phyloP scores from a whole-genome alignment of 2,797 vertebrate species.

The Eutrigla gurnardus region DNA sequence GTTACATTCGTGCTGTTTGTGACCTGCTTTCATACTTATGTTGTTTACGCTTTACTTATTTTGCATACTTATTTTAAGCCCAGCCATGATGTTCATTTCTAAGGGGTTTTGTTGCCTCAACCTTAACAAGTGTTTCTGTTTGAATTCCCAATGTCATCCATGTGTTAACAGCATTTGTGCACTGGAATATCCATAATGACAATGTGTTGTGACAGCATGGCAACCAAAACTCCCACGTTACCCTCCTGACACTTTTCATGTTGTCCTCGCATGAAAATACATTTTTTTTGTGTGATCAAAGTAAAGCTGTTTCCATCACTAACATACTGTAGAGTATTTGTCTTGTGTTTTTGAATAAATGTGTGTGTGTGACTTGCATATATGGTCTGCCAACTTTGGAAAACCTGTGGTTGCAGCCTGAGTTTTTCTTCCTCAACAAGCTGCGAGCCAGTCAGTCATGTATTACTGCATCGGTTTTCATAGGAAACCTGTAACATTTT shows the following conservation, averaged over 20 bases:
- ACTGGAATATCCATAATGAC: no score
- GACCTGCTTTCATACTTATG: no score
- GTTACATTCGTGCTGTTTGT: no score
- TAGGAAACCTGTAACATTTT: neutral
- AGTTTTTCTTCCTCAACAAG: constrained; percentile 35
- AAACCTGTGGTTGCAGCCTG: neutral
- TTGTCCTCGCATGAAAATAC: neutral
- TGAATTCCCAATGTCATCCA: no score
- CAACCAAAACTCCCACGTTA: neutral
- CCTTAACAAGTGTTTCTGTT: no score
- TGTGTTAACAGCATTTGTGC: no score
- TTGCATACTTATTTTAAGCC: no score
- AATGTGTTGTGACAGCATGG: neutral
- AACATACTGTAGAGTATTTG: neutral
- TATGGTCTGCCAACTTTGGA: neutral
- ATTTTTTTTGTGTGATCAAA: neutral
- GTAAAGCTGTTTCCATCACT: neutral
- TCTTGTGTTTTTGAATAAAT: neutral
- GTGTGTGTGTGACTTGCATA: neutral
- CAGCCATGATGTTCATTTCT: no score
- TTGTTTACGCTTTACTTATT: no score
- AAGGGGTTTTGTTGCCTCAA: no score
- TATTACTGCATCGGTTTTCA: neutral
- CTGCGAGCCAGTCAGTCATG: neutral
- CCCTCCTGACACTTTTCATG: neutral